phyloP scores from a whole-genome alignment of 2,113 vertebrate genomes.

The Entelurus aequoreus region DNA sequence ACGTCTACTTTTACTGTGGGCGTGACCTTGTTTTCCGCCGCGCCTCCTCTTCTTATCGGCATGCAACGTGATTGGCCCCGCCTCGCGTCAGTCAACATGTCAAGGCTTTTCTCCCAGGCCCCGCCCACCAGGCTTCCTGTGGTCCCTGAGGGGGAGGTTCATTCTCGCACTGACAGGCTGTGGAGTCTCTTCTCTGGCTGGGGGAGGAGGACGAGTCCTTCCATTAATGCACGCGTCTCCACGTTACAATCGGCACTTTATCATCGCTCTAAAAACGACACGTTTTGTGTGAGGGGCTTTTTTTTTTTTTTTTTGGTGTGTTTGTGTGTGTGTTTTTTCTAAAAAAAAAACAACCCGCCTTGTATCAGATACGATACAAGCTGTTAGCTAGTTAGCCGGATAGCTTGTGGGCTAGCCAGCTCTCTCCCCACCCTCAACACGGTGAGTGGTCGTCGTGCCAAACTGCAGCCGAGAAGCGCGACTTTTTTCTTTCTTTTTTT shows the following conservation, averaged over 20 bases:
- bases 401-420: slow-evolving; percentile 47
- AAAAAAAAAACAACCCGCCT: neutral
- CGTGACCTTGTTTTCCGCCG: slow-evolving; percentile 25
- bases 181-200: slow-evolving; percentile 24
- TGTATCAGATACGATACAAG: slow-evolving; percentile 1
- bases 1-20: slow-evolving; percentile 17
- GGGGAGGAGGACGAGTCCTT: slow-evolving; percentile 19
- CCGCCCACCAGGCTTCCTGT: slow-evolving; percentile 32
- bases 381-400: slow-evolving; percentile 36
- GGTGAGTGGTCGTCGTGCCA: slow-evolving; percentile 53
- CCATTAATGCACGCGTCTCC: slow-evolving; percentile 1
- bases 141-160: slow-evolving; percentile 4
- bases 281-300: neutral
- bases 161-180: slow-evolving; percentile 23
- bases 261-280: too few species aligned
- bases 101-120: slow-evolving; percentile 9
- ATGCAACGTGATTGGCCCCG: slow-evolving; percentile 1
- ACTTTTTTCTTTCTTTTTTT: slow-evolving; percentile 4
- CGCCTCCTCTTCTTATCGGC: neutral
- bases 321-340: neutral
- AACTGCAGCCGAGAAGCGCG: slow-evolving; percentile 46
- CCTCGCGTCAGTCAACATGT: slow-evolving; percentile 28
- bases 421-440: slow-evolving; percentile 50
- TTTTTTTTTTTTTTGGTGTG: neutral
- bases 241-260: neutral